Base-by-base conservation (phyloP, 2,888 invertebrate species). In the Eurytoma californica region DNA sequence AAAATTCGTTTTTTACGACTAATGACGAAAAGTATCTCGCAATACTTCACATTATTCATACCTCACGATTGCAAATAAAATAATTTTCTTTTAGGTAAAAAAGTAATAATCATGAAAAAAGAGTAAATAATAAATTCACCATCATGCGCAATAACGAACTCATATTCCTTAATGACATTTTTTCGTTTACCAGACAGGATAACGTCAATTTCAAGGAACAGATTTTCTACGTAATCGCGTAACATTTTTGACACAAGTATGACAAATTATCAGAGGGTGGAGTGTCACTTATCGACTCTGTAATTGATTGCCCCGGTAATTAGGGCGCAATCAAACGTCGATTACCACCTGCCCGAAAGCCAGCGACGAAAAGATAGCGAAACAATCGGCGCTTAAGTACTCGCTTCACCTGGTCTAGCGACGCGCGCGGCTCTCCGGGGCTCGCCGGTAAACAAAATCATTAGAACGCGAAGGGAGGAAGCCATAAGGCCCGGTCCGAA, bases 381-480 rank as follows among this genome's bases (percentile, higher is more conserved):
- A 9, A 39, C 39, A 39, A 39, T 39, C 9, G 7, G 39, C 39
- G 39, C 39, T 39, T 9, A 72, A 49, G 20, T 12, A 58, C 14
- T 82, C 83, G 84, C 80, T 86, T 85, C 87, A 88, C 85, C 87
- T 86, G 87, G 75, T 60, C 80, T 77, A 66, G 55, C 79, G 68
- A 28, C 51, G 82, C 79, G 85, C 83, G 87, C 85, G 85, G 85
- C 86, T 86, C 86, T 81, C 66, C 72, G 4, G 39, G 7, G 39
- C 39, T 39, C 39, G 39, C 9, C 39, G 39, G 85, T 86, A 88
- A 89, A 88, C 89, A 88, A 89, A 89, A 86, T 87, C 86, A 89
- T 89, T 89, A 88, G 67, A 63, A 67, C 81, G 77, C 83, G 83
- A 80, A 84, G 28, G 3, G 28, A 24, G 47, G 2, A 49, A 61